A percentile compares a stretch with the other conserved stretches of the same genome.
Conservation (phyloP, 2,797 vertebrate genomes). For the Sebastes oblongus region DNA sequence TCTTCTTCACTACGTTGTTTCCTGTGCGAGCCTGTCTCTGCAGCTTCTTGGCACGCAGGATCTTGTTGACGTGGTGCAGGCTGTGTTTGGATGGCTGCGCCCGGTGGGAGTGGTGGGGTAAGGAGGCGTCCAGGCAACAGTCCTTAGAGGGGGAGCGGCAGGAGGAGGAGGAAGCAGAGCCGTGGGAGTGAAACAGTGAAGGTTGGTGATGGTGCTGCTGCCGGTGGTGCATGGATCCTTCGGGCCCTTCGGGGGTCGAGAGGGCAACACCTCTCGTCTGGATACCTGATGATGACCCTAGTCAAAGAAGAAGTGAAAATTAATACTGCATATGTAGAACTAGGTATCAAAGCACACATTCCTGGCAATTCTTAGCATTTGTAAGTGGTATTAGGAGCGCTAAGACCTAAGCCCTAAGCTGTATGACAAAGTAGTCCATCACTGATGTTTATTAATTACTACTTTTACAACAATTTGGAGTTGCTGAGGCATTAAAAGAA, state of each 20-base stretch:
- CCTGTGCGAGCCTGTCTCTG: conserved; percentile 96
- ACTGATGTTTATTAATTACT: background rate
- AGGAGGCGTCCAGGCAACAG: conserved; percentile 72
- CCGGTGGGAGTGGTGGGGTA: conserved; percentile 75
- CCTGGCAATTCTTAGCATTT: background rate
- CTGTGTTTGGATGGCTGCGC: conserved; percentile 92
- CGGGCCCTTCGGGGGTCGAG: conserved; percentile 62
- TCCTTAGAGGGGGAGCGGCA: conserved; percentile 68
- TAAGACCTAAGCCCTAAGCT: background rate
- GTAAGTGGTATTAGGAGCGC: background rate
- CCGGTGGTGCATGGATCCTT: conserved; percentile 73
- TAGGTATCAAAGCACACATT: background rate
- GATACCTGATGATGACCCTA: conserved; percentile 62
- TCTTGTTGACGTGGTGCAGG: conserved; percentile 98
- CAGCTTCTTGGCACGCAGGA: conserved; percentile 97
- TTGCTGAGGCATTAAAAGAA: background rate
- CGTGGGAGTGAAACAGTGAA: conserved; percentile 78
- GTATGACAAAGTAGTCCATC: background rate
- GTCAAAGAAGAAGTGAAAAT: conserved; percentile 19
- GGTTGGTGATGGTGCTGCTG: conserved; percentile 77
- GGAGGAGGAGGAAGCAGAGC: conserved; percentile 71
- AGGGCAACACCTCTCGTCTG: conserved; percentile 72
- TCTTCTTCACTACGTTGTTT: conserved; percentile 95
- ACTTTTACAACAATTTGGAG: background rate
- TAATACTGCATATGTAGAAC: background rate